Conservation (phyloP, 2,888 invertebrate genomes). For the Zeuzera pyrina region DNA sequence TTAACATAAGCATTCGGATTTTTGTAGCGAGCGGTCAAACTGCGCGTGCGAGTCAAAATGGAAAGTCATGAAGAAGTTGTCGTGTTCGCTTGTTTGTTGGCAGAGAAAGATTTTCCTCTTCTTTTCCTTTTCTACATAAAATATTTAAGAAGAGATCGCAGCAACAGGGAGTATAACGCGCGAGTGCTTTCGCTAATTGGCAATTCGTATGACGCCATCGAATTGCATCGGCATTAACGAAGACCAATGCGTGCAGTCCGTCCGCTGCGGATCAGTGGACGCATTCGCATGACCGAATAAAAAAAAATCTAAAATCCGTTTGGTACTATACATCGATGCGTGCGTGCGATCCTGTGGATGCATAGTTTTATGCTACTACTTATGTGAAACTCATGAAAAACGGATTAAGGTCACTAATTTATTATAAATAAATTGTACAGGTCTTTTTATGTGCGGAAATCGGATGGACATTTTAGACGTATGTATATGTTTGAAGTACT, state of each 20-base stretch:
- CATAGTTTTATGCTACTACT: too few species aligned
- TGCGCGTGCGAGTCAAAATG: neutral
- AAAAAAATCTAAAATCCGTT: slow-evolving; percentile 6
- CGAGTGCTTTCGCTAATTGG: neutral
- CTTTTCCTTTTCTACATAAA: too few species aligned
- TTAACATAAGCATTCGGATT: neutral
- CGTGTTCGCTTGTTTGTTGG: too few species aligned
- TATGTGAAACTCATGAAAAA: too few species aligned
- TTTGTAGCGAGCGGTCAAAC: slow-evolving; percentile 1
- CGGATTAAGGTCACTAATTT: too few species aligned
- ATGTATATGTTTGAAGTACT: too few species aligned
- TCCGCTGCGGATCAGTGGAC: neutral
- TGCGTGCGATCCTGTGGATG: slow-evolving; percentile 3
- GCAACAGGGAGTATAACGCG: too few species aligned
- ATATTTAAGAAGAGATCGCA: too few species aligned
- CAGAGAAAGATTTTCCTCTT: too few species aligned
- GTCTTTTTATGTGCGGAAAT: too few species aligned
- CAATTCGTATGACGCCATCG: neutral
- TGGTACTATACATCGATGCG: slow-evolving; percentile 6
- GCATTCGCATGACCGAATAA: slow-evolving; percentile 3
- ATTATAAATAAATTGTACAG: too few species aligned
- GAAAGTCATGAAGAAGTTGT: neutral
- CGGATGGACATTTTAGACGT: too few species aligned
- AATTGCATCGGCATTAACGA: neutral
- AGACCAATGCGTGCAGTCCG: neutral